Percentiles rank a stretch among this genome's conserved stretches.
phyloP scores from a whole-genome alignment of 2,888 invertebrate genomes.

The Acrobeloides nanus region DNA sequence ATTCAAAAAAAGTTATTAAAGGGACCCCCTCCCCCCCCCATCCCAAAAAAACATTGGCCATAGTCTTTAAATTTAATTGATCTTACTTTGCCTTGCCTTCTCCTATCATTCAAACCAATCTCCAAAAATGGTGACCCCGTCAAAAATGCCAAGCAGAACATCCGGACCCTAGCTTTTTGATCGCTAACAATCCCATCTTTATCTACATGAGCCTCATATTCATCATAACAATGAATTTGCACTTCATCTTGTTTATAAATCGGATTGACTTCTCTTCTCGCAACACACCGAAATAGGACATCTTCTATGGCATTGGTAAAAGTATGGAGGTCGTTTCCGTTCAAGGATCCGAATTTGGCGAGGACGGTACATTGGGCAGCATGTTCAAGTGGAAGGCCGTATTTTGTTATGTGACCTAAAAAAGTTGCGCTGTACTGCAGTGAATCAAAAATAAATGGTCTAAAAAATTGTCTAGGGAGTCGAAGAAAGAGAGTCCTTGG shows the following conservation, averaged over 20 bases:
- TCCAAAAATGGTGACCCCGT: constrained; percentile 95
- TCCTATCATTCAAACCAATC: constrained; percentile 83
- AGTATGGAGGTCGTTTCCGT: constrained; percentile 79
- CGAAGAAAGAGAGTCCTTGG: too few relatives aligned
- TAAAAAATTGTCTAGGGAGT: constrained; percentile 7
- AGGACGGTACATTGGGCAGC: constrained; percentile 91
- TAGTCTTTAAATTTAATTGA: too few relatives aligned
- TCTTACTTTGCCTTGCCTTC: constrained; percentile 51
- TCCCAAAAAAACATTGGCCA: too few relatives aligned
- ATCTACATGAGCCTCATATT: constrained; percentile 58
- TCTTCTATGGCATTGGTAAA: constrained; percentile 87
- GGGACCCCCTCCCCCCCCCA: too few relatives aligned
- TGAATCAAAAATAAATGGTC: constrained; percentile 32
- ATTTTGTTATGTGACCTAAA: constrained; percentile 72
- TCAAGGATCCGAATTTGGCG: constrained; percentile 85
- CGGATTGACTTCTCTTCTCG: constrained; percentile 61
- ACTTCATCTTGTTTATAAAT: constrained; percentile 89
- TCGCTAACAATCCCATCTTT: constrained; percentile 71
- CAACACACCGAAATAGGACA: constrained; percentile 74
- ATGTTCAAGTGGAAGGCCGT: constrained; percentile 87
- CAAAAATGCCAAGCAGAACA: constrained; percentile 91
- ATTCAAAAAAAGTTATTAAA: too few relatives aligned
- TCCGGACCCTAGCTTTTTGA: constrained; percentile 84
- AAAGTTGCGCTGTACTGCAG: too few relatives aligned
- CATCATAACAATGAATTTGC: constrained; percentile 57